A percentile compares a stretch with the other conserved stretches of the same genome.
phyloP scores from a whole-genome alignment of 2,113 vertebrate species.

The Willisornis vidua region DNA sequence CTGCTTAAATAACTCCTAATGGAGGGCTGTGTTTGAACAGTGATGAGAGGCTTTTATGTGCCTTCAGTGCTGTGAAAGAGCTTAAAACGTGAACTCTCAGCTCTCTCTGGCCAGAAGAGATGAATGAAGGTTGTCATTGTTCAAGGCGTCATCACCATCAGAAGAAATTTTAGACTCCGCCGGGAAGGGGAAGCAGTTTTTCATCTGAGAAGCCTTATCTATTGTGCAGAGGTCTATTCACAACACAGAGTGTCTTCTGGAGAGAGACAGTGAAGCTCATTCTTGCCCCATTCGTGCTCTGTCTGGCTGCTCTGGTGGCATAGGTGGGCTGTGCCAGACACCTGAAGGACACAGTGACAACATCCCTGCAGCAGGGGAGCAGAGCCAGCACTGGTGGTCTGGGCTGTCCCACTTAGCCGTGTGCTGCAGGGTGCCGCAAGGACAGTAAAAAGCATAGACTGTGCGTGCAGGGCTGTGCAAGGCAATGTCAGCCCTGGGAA shows the following conservation, averaged over 20 bases:
- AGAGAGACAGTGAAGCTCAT: background rate
- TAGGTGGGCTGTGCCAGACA: background rate
- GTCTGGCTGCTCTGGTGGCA: background rate
- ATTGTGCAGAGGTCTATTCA: background rate
- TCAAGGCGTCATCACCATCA: slow-evolving; percentile 17
- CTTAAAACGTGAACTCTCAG: slow-evolving; percentile 47
- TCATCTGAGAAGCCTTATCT: slow-evolving; percentile 44
- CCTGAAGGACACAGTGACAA: background rate
- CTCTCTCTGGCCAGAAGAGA: slow-evolving; percentile 37
- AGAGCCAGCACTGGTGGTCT: background rate
- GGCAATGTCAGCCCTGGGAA: background rate
- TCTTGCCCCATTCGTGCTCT: background rate
- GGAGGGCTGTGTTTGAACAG: slow-evolving; percentile 31
- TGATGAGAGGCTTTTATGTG: slow-evolving; percentile 40
- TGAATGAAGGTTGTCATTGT: slow-evolving; percentile 63
- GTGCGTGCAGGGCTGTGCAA: background rate
- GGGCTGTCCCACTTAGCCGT: rapidly evolving
- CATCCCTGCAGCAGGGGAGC: rapidly evolving
- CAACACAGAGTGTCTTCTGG: background rate
- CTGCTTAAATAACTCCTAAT: slow-evolving; percentile 40
- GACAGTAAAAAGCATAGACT: background rate
- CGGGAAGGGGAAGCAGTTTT: slow-evolving; percentile 40
- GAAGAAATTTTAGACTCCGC: slow-evolving; percentile 37
- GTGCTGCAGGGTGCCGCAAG: background rate
- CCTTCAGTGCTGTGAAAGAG: background rate